Conservation (phyloP, 1,140 invertebrate species). For the Adelges cooleyi region DNA sequence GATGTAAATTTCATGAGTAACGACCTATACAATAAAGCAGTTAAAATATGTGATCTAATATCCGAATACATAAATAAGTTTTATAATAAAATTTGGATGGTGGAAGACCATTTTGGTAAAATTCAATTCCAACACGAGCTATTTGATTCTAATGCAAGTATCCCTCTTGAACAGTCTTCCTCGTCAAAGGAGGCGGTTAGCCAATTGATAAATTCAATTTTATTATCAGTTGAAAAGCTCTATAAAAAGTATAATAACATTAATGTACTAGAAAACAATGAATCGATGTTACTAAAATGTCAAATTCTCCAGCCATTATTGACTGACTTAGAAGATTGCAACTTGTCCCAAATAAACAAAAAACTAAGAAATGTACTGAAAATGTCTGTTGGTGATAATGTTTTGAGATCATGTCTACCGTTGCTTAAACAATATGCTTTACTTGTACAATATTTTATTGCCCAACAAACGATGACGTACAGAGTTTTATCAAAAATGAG, state of each 20-base stretch:
- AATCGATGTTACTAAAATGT: conserved; percentile 32
- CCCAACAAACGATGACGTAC: conserved; percentile 60
- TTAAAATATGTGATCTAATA: neutral
- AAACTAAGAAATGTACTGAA: neutral
- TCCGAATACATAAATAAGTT: neutral
- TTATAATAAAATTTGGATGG: neutral
- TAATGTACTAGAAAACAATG: conserved; percentile 36
- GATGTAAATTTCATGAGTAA: neutral
- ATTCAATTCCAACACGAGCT: neutral
- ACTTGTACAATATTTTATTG: conserved; percentile 64
- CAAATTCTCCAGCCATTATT: neutral
- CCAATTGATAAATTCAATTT: conserved; percentile 38
- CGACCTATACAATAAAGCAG: neutral
- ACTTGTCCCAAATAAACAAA: conserved; percentile 38
- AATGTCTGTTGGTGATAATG: conserved; percentile 4
- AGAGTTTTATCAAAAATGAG: conserved; percentile 69
- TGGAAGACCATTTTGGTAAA: neutral
- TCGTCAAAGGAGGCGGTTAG: neutral
- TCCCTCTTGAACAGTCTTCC: neutral
- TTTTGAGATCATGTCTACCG: conserved; percentile 42
- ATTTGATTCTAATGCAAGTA: neutral
- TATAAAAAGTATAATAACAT: conserved; percentile 50
- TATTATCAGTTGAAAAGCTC: conserved; percentile 54
- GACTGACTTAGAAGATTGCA: conserved; percentile 33
- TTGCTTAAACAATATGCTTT: conserved; percentile 66